Percentiles rank a stretch among this genome's conserved stretches.
Evolutionary conservation across 2,888 invertebrate species (phyloP).

Genomic region (Drosophila cyrtoloma): DNA sequence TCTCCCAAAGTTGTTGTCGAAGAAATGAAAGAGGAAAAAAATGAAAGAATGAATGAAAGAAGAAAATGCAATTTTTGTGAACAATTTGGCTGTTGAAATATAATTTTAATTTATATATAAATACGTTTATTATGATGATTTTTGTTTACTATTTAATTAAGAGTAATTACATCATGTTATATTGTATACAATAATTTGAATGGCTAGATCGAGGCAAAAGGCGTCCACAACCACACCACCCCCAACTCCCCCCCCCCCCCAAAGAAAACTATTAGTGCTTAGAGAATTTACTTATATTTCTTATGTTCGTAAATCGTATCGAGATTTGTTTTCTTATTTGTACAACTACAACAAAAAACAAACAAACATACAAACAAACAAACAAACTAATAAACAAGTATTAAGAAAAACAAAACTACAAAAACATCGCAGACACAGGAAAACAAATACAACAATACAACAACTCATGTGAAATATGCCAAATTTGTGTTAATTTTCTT

Average conservation of each 20-base stretch:
- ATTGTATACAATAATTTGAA: slow-evolving; percentile 42
- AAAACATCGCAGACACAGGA: slow-evolving; percentile 14
- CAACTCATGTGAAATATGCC: slow-evolving; percentile 41
- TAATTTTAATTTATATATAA: slow-evolving; percentile 66
- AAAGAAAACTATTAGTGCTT: slow-evolving; percentile 40
- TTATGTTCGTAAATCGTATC: slow-evolving; percentile 31
- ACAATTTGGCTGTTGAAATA: slow-evolving; percentile 80
- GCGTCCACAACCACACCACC: not conserved
- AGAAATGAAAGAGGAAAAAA: slow-evolving; percentile 25
- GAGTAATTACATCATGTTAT: slow-evolving; percentile 43
- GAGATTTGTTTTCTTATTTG: slow-evolving; percentile 18
- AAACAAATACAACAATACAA: slow-evolving; percentile 13
- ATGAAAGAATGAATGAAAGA: slow-evolving; percentile 45
- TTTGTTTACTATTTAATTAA: slow-evolving; percentile 47
- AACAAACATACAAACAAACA: slow-evolving; percentile 17
- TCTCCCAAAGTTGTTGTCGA: slow-evolving; percentile 62
- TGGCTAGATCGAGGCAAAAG: slow-evolving; percentile 1
- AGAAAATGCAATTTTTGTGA: slow-evolving; percentile 79
- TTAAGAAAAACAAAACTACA: slow-evolving; percentile 37
- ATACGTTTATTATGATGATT: slow-evolving; percentile 47
- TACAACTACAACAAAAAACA: slow-evolving; percentile 14
- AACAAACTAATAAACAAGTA: slow-evolving; percentile 40
- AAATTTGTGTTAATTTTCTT: slow-evolving; percentile 49
- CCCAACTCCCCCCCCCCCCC: not conserved
- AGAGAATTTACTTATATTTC: slow-evolving; percentile 50